Evolutionary conservation across 2,113 vertebrate genomes (phyloP).

Genomic region (Protobothrops flavoviridis): DNA sequence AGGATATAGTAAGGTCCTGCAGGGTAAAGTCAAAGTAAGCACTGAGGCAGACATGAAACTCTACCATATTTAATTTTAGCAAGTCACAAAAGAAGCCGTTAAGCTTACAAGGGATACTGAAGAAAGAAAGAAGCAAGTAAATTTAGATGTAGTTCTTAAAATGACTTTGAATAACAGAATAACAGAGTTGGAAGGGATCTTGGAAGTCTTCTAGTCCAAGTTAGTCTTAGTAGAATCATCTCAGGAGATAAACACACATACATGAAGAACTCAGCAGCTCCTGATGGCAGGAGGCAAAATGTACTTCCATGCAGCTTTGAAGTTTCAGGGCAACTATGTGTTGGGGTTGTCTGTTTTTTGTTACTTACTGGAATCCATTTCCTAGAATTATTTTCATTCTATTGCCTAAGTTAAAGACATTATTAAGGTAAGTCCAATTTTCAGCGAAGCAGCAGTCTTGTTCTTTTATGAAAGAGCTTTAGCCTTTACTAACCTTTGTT

Average conservation of each 20-base stretch:
- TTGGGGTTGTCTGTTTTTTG: not conserved
- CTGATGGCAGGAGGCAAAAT: not conserved
- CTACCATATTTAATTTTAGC: not conserved
- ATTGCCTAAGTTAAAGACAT: not conserved
- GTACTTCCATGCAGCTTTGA: not conserved
- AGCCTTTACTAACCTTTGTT: conserved; percentile 16
- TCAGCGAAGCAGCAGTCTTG: not conserved
- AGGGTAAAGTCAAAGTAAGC: not conserved
- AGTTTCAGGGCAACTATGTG: not conserved
- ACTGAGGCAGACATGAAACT: not conserved
- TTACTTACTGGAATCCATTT: not conserved
- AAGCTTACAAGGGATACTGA: not conserved
- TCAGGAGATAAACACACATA: not conserved
- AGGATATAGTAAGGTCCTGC: not conserved
- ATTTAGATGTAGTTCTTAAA: not conserved
- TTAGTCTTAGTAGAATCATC: not conserved
- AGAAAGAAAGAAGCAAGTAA: not conserved
- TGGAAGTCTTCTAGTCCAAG: no score
- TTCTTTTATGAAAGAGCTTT: not conserved
- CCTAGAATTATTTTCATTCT: not conserved
- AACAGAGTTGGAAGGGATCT: no score
- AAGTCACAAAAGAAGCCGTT: not conserved
- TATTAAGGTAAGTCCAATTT: not conserved
- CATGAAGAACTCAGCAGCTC: not conserved
- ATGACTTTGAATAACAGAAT: not conserved